These are phyloP conservation scores for Engraulis encrasicolus DNA, from an alignment of 2,113 vertebrate species.

Conservation along the genomic window DNA sequence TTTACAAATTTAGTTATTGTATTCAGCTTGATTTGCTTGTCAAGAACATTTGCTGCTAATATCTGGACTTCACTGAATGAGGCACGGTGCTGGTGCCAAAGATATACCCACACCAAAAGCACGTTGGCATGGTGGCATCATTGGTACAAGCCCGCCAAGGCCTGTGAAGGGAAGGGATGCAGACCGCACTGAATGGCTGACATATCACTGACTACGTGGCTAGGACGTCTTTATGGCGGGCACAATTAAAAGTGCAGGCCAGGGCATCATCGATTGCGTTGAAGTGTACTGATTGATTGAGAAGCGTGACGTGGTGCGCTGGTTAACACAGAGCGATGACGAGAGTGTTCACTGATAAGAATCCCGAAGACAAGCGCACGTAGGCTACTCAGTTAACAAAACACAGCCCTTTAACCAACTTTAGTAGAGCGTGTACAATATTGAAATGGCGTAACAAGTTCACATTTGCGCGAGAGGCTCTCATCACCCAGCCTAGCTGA, in stretches of 20 bases:
- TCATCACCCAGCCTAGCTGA: neutral
- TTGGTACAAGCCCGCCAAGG: no score
- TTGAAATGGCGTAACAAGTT: neutral
- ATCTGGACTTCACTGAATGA: slow-evolving; percentile 58
- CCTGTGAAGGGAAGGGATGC: neutral
- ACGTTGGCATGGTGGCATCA: neutral
- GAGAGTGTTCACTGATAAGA: no score
- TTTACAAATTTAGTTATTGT: neutral
- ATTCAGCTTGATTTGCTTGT: neutral
- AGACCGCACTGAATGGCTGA: slow-evolving; percentile 23
- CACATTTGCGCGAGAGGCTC: neutral
- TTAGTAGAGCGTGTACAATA: neutral
- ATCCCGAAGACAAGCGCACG: no score
- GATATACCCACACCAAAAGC: slow-evolving; percentile 15
- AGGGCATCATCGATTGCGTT: slow-evolving; percentile 5
- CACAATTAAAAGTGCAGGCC: slow-evolving; percentile 23
- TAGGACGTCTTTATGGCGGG: slow-evolving; percentile 49
- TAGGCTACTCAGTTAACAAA: neutral
- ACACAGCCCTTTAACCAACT: neutral
- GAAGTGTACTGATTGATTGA: neutral
- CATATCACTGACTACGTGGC: slow-evolving; percentile 38
- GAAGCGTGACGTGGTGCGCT: neutral
- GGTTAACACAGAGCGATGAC: neutral
- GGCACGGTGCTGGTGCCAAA: slow-evolving; percentile 55
- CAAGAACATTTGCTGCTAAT: slow-evolving; percentile 22